Conservation (phyloP, 2,113 vertebrate species). For the Apus apus region DNA sequence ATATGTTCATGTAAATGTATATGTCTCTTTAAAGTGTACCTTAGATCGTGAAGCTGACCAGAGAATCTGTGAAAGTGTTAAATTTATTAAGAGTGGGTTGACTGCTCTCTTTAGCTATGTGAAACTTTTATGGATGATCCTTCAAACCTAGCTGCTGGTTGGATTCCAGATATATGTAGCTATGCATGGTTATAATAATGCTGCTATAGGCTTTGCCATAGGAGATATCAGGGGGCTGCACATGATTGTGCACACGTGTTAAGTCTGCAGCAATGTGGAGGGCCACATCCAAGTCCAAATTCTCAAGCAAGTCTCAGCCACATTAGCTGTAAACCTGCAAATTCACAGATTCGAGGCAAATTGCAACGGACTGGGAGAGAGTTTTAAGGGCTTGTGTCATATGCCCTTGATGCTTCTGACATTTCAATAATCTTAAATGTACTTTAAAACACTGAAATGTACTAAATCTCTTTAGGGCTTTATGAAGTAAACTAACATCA, state of each 20-base stretch:
- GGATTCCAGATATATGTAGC: constrained; percentile 15
- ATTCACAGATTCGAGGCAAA: not conserved
- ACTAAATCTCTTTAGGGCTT: not conserved
- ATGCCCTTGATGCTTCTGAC: not conserved
- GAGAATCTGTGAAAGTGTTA: constrained; percentile 57
- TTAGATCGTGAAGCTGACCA: constrained; percentile 34
- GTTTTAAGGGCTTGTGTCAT: not conserved
- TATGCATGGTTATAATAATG: constrained; percentile 37
- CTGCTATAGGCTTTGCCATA: not conserved
- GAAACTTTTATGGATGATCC: constrained; percentile 52
- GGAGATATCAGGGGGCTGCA: not conserved
- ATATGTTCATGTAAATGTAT: not conserved
- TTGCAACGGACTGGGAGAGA: not conserved
- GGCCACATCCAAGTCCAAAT: not conserved
- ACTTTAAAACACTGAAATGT: not conserved
- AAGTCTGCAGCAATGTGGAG: not conserved
- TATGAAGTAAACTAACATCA: not conserved
- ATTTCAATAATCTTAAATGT: not conserved
- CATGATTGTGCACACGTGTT: not conserved
- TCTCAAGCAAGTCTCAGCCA: not conserved
- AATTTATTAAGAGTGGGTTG: constrained; percentile 62
- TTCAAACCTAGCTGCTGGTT: constrained; percentile 49
- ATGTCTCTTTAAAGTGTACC: constrained; percentile 50
- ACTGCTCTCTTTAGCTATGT: constrained; percentile 59
- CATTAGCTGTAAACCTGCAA: not conserved